These are phyloP conservation scores for Tuberolachnus salignus DNA, from an alignment of 2,888 invertebrate genomes.

Conservation along the genomic window DNA sequence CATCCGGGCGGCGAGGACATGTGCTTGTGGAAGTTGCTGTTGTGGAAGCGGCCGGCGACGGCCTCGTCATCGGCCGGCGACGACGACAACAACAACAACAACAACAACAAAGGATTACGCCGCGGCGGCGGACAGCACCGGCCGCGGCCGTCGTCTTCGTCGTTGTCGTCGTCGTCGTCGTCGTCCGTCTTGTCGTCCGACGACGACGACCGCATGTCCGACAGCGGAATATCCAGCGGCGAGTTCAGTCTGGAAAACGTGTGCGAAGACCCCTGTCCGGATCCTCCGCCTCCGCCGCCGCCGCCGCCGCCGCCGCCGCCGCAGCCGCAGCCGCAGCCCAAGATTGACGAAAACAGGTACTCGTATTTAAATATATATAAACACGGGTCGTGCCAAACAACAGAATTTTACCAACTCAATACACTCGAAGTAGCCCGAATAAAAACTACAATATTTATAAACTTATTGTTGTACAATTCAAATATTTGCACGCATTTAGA, in stretches of 20 bases:
- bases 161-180: not conserved
- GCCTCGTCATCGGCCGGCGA: not conserved
- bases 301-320: not conserved
- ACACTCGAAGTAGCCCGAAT: too few relatives aligned
- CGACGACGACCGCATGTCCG: slow-evolving; percentile 18
- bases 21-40: slow-evolving; percentile 43
- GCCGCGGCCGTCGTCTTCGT: not conserved
- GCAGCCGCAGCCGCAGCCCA: not conserved
- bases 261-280: slow-evolving; percentile 6
- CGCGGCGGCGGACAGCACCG: too few relatives aligned
- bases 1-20: not conserved
- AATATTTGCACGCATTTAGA: too few relatives aligned
- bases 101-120: too few relatives aligned
- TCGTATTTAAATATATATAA: too few relatives aligned
- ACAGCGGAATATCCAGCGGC: slow-evolving; percentile 43
- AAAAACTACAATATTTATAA: too few relatives aligned
- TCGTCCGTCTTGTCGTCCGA: not conserved
- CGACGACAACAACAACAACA: not conserved
- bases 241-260: slow-evolving; percentile 52
- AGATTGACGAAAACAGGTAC: not conserved
- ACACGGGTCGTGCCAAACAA: too few relatives aligned
- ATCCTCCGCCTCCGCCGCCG: not conserved
- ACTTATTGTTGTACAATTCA: too few relatives aligned
- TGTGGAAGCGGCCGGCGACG: slow-evolving; percentile 4
- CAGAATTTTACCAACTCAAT: too few relatives aligned